phyloP scores from a whole-genome alignment of 2,888 invertebrate genomes.

The Cephonodes hylas region DNA sequence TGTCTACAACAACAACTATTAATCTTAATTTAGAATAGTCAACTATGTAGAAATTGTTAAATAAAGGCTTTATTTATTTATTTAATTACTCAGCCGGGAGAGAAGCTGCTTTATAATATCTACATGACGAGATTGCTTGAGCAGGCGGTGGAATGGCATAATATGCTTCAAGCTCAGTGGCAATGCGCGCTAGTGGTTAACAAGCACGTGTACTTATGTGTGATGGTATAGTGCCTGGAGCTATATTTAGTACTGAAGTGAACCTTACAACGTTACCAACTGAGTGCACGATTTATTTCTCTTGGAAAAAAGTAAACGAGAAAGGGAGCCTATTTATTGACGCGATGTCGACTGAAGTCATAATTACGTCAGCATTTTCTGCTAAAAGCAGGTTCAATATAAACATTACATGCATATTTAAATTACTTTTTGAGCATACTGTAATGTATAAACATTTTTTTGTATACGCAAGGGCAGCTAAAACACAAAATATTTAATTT shows the following conservation, averaged over 20 bases:
- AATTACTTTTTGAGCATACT: no score
- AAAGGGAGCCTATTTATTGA: background rate
- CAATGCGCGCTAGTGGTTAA: background rate
- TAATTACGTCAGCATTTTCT: no score
- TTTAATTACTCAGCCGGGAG: background rate
- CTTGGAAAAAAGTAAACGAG: background rate
- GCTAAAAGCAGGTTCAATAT: no score
- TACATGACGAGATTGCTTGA: background rate
- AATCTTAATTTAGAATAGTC: no score
- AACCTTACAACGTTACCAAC: background rate
- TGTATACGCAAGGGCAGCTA: no score
- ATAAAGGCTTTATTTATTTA: no score
- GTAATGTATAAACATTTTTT: no score
- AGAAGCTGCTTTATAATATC: background rate
- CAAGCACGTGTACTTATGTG: background rate
- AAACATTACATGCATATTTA: no score
- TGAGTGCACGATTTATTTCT: background rate
- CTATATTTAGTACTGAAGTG: background rate
- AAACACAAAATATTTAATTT: background rate
- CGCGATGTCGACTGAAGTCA: background rate
- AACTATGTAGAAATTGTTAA: no score
- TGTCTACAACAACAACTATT: no score
- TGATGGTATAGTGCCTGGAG: background rate
- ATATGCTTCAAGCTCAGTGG: background rate
- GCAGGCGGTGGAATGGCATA: background rate